Conservation (phyloP, 2,888 invertebrate species). For the Nephrotoma appendiculata region DNA sequence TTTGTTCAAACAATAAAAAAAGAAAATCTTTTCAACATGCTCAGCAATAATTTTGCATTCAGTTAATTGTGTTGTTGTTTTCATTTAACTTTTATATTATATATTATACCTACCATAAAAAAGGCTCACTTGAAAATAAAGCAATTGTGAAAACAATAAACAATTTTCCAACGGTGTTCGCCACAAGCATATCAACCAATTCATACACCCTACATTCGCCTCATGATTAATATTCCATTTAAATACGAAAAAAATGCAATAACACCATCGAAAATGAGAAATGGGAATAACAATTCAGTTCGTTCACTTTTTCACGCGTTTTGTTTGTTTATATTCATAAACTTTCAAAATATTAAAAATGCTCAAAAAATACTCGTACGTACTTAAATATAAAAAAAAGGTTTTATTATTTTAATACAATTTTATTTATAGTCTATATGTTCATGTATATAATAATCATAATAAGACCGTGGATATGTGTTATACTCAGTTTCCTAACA, state of each 20-base stretch:
- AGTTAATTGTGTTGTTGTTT: background rate
- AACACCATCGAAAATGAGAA: background rate
- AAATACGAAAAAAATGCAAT: background rate
- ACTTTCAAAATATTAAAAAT: background rate
- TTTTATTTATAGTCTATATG: background rate
- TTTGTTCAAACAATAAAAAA: background rate
- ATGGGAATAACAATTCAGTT: background rate
- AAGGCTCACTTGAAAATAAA: background rate
- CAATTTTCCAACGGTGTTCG: background rate
- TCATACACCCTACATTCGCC: background rate
- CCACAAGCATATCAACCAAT: background rate
- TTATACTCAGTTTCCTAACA: background rate
- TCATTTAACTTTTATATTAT: background rate
- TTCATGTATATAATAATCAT: background rate
- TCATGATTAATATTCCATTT: background rate
- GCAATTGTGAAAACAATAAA: background rate
- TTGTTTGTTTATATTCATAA: background rate
- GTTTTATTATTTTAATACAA: background rate
- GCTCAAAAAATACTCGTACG: background rate
- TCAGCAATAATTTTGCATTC: background rate
- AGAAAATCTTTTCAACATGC: background rate
- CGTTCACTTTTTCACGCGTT: background rate
- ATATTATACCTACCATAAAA: background rate
- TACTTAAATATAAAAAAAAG: background rate
- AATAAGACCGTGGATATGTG: background rate